Percentiles rank a stretch among this genome's conserved stretches.
phyloP scores from a whole-genome alignment of 2,888 invertebrate species.

The Bombylius major region DNA sequence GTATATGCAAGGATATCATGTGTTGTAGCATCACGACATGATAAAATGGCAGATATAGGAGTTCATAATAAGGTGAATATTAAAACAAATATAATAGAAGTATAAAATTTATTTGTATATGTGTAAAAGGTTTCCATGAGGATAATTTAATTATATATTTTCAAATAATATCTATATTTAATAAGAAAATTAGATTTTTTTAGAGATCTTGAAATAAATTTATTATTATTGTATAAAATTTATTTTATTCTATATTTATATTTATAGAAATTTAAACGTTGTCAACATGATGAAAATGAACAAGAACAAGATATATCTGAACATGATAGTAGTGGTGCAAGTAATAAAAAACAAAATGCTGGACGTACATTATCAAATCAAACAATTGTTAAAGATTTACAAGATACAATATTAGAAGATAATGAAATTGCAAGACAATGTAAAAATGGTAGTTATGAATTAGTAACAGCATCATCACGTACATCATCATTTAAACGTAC shows the following conservation, averaged over 20 bases:
- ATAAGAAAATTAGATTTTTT: too few species aligned
- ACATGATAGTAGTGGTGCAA: conserved; percentile 21
- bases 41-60: conserved; percentile 55
- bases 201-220: too few species aligned
- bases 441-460: conserved; percentile 13
- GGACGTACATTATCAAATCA: conserved; percentile 29
- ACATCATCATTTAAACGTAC: conserved; percentile 10
- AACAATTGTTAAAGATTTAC: conserved; percentile 28
- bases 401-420: conserved; percentile 26
- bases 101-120: too few species aligned
- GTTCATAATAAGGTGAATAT: conserved; percentile 41
- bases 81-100: too few species aligned
- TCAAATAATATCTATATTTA: too few species aligned
- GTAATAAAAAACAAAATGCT: conserved; percentile 20
- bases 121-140: too few species aligned
- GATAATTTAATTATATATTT: too few species aligned
- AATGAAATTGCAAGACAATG: conserved; percentile 10
- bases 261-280: conserved; percentile 10
- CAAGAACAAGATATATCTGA: conserved; percentile 27
- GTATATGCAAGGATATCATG: conserved; percentile 84
- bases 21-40: conserved; percentile 66
- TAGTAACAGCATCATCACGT: conserved; percentile 7
- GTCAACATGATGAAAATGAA: conserved; percentile 20
- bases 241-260: background rate
- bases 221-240: background rate